Base-by-base conservation (phyloP, 2,113 vertebrate species). In the Cairina moschata region DNA sequence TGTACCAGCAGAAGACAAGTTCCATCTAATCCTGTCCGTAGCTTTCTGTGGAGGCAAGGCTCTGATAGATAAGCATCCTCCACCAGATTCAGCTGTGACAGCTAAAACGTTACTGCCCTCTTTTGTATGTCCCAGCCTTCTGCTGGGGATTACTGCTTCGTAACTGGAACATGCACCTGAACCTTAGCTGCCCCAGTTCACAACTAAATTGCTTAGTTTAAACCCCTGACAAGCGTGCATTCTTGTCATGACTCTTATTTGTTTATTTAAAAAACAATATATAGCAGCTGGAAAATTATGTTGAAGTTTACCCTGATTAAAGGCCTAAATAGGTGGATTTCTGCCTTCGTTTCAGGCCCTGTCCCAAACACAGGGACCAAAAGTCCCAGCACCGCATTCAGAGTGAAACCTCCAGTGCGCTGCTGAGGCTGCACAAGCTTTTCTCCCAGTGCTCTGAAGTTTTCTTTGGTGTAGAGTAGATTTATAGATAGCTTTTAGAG, bases 351-450 rank as follows among this genome's bases (percentile, higher is more conserved):
- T 48, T 48, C 46, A 48, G 72, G 60, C 22, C 34, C 55, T 90
- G 40, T 46, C 78, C 54, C 84, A 92, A n/a, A 76, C 22, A 25
- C 13, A 17, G 59, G 18, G 32, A 17, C 85, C 32, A 12, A 91
- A n/a, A 26, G 28, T 58, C 31, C 66, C 48, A 5, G 0, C 29
- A 26, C 5, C 50, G 25, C 5, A n/a, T 48, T 11, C 22, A 12
- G 3, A 9, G 32, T 11, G 11, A 58, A 50, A 32, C 29, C 17
- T 46, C 17, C 28, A 18, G 6, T 3, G 1, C 0, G 0, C 38
- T 67, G 23, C 31, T 40, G 48, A 25, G 29, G 55, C 31, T 68
- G 10, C 11, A 6, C 22, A 52, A 91, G 40, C 32, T 91, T 65
- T 55, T 69, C 54, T 86, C 31, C 69, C 32, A 25, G 7, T 55